A percentile compares a stretch with the other conserved stretches of the same genome.
phyloP scores from a whole-genome alignment of 2,888 invertebrate genomes.

The Allygus modestus region DNA sequence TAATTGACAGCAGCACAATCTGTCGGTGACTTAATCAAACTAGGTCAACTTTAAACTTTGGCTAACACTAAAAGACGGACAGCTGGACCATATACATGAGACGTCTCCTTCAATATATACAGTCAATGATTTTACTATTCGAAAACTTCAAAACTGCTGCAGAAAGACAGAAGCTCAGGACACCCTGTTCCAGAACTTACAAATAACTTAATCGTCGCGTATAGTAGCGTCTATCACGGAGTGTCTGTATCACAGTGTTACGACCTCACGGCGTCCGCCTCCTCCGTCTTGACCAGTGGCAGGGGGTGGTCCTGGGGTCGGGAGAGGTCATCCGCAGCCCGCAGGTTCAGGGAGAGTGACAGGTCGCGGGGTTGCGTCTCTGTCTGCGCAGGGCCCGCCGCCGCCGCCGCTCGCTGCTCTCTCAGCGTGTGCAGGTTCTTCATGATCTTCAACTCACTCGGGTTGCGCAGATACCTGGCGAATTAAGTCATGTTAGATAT shows the following conservation, averaged over 20 bases:
- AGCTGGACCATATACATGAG: too few species aligned
- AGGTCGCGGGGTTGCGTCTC: slow-evolving; percentile 29
- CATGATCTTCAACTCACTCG: slow-evolving; percentile 95
- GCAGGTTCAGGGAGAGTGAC: slow-evolving; percentile 35
- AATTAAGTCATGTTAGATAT: neutral
- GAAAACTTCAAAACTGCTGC: too few species aligned
- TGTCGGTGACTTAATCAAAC: too few species aligned
- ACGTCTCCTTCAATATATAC: too few species aligned
- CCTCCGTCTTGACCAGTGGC: slow-evolving; percentile 52
- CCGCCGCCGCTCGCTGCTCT: slow-evolving; percentile 78
- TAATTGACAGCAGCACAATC: too few species aligned
- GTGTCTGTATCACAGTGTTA: slow-evolving; percentile 48
- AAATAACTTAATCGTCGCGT: neutral
- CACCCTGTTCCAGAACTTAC: neutral
- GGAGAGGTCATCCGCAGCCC: neutral
- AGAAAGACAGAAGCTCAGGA: too few species aligned
- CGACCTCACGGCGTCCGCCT: slow-evolving; percentile 28
- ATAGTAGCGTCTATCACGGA: slow-evolving; percentile 9
- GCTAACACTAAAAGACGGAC: too few species aligned
- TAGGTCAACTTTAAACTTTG: too few species aligned
- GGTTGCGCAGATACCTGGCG: slow-evolving; percentile 92
- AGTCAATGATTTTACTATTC: too few species aligned
- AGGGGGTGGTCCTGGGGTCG: slow-evolving; percentile 30
- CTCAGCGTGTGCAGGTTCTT: slow-evolving; percentile 93
- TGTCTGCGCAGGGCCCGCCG: neutral